Conservation (phyloP, 2,888 invertebrate genomes). For the Ophion slaviceki region DNA sequence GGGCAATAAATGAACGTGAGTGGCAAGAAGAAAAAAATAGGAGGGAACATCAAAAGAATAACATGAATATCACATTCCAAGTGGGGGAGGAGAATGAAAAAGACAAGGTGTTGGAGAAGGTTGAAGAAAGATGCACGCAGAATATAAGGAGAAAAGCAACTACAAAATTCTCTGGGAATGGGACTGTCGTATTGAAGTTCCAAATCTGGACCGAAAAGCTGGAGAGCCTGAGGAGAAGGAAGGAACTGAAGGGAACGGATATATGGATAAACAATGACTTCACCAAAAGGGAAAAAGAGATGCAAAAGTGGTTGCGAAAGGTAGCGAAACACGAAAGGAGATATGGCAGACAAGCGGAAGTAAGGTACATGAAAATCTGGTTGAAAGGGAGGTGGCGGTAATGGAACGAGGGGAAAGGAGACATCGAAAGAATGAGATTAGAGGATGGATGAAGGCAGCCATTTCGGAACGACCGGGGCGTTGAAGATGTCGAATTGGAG, state of each 20-base stretch:
- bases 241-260: background rate
- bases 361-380: background rate
- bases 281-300: constrained; percentile 21
- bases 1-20: background rate
- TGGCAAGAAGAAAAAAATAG: background rate
- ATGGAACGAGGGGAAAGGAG: background rate
- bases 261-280: constrained; percentile 33
- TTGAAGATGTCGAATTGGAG: too few relatives aligned
- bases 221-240: background rate
- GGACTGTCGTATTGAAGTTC: background rate
- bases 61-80: background rate
- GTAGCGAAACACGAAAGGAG: background rate
- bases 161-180: background rate
- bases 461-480: background rate
- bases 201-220: background rate
- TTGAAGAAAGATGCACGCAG: background rate
- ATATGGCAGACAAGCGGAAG: background rate
- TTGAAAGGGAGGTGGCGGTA: background rate
- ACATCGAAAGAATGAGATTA: background rate
- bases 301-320: background rate
- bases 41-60: background rate
- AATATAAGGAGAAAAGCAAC: background rate
- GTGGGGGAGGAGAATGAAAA: background rate
- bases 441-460: background rate
- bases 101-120: background rate